These are phyloP conservation scores for Andrena camellia DNA, from an alignment of 2,888 invertebrate species.

Conservation along the genomic window DNA sequence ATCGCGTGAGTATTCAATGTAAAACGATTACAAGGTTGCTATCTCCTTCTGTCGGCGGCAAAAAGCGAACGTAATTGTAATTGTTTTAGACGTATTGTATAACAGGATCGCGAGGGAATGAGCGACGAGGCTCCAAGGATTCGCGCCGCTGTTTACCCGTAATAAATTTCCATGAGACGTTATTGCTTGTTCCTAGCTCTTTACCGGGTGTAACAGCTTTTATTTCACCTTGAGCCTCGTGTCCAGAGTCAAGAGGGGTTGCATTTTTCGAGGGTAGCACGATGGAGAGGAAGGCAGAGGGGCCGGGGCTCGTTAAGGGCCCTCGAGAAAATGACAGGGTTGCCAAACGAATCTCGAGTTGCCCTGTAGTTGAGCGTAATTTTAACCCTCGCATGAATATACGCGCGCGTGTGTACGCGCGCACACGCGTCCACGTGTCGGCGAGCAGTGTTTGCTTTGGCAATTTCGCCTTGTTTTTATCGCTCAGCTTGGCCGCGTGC, in stretches of 20 bases:
- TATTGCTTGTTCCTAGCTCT: conserved; percentile 59
- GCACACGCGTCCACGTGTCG: not conserved
- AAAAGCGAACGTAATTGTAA: conserved; percentile 6
- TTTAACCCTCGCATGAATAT: conserved; percentile 53
- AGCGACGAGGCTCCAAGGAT: not conserved
- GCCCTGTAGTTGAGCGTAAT: conserved; percentile 65
- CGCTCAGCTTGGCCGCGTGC: conserved; percentile 8
- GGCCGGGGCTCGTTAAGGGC: conserved; percentile 70
- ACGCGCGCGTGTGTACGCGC: too few species aligned
- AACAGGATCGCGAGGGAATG: conserved; percentile 7
- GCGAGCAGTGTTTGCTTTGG: conserved; percentile 47
- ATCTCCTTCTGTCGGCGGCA: too few species aligned
- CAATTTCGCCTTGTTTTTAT: conserved; percentile 52
- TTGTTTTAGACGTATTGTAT: conserved; percentile 35
- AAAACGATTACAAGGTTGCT: not conserved
- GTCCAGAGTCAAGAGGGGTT: conserved; percentile 34
- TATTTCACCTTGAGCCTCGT: conserved; percentile 52
- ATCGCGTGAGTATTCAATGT: not conserved
- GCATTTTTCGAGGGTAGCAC: conserved; percentile 58
- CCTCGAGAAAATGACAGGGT: conserved; percentile 75
- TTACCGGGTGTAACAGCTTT: conserved; percentile 59
- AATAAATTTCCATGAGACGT: conserved; percentile 58
- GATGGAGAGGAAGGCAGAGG: conserved; percentile 44
- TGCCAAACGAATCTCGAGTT: conserved; percentile 69
- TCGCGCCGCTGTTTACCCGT: conserved; percentile 44